Base-by-base conservation (phyloP, 1,140 invertebrate genomes). In the Ectropis grisescens region DNA sequence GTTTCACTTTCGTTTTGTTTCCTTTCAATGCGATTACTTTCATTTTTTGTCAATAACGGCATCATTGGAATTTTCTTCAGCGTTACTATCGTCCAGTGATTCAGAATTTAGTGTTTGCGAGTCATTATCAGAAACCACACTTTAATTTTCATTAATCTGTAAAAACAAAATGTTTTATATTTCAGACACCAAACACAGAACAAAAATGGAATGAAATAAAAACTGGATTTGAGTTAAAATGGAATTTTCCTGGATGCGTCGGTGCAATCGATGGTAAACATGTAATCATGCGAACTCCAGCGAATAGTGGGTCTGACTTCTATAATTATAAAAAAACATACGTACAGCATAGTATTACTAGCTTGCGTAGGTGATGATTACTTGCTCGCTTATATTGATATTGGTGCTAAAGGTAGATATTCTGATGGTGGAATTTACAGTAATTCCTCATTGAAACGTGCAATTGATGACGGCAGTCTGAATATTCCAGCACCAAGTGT, bases 371-470 rank as follows among this genome's bases (percentile, higher is more conserved):
- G 9, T 9, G 19, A 4, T 4, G 4, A 22, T 5, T 22, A 22
- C 9, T 9, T 5, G 19, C n/a, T n/a, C n/a, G n/a, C n/a, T 22
- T 22, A 5, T 5, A 5, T 4, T 22, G 19, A 22, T 22, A 5
- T 22, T 22, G 19, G 19, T 5, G 9, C 19, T 9, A 22, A 22
- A 4, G 19, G 19, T 5, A 4, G 19, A 5, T 5, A 5, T 5
- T 22, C 19, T 5, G 19, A 22, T 9, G 19, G 19, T 22, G 44
- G 38, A 9, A 38, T 47, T 33, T 28, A 41, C 27, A 26, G 34
- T 16, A 34, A 47, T 9, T 37, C 38, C 3, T 27, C 2, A 10
- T 47, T 47, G 13, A 37, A 16, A 34, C 5, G 37, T 30, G 39
- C 19, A 27, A 32, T 39, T 11, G 6, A 32, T 12, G 29, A 29